Percentiles rank a stretch among this genome's conserved stretches.
Evolutionary conservation across 2,888 invertebrate genomes (phyloP).

Genomic region (Spodoptera picta): DNA sequence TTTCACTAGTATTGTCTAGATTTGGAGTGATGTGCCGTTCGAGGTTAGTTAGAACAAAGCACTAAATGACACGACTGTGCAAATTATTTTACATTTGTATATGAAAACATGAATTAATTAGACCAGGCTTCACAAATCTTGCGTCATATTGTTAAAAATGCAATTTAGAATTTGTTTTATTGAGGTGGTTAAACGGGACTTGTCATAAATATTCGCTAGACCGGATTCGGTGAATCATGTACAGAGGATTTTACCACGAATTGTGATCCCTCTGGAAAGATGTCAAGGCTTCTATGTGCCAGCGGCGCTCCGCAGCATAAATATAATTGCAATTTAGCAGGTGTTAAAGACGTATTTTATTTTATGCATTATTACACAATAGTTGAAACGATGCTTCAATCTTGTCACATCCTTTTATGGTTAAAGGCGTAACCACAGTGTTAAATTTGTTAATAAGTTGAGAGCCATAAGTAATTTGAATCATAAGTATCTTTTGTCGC

Average conservation of each 20-base stretch:
- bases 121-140: neutral
- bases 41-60: constrained; percentile 50
- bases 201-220: constrained; percentile 32
- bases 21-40: constrained; percentile 49
- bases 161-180: constrained; percentile 1
- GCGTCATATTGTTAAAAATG: constrained; percentile 14
- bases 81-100: constrained; percentile 11
- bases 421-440: constrained; percentile 17
- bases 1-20: constrained; percentile 60
- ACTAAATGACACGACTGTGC: constrained; percentile 12
- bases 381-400: constrained; percentile 34
- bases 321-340: constrained; percentile 59
- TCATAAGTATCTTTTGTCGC: constrained; percentile 16
- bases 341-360: constrained; percentile 60
- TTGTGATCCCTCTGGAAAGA: constrained; percentile 56
- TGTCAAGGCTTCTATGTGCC: constrained; percentile 68
- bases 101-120: constrained; percentile 16
- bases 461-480: constrained; percentile 34
- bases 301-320: constrained; percentile 38
- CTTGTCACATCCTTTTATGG: constrained; percentile 50
- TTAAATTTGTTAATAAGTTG: constrained; percentile 33
- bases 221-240: constrained; percentile 51
- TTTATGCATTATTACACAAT: constrained; percentile 59
- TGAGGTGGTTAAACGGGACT: constrained; percentile 2
- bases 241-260: constrained; percentile 39